Base-by-base conservation (phyloP, 92 coral and sea anemone species). In the Umimayanthus kanabou region DNA sequence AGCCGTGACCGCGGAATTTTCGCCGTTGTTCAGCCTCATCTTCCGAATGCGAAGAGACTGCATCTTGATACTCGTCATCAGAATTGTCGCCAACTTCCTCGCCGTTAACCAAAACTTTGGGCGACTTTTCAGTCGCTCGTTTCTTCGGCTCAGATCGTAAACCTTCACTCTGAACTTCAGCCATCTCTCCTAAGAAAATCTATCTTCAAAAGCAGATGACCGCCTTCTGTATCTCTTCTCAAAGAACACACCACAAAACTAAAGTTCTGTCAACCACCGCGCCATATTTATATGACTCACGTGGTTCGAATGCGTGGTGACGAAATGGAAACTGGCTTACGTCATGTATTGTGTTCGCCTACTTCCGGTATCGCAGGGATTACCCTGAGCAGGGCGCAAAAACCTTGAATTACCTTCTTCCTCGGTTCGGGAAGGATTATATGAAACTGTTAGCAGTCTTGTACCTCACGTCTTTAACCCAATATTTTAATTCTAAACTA, bases 31-130 rank as follows among this genome's bases (percentile, higher is more conserved):
- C 99, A 70, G 90, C 93, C 84, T 97, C 99, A 39, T 90, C 92
- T 77, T 89, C 92, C 49, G 90, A 82, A 22, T 83, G 87, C n/a
- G 95, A 95, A 29, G 95, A 93, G 76, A 91, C 95, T 23, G 95
- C 95, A 25, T 93, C 92, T 45, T 83, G 87, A 33, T 45, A 83
- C 69, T 95, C 98, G 72, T 93, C 96, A 89, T 95, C 98, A 39
- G 98, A 95, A 88, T 91, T 91, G 50, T 91, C 92, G 76, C 87
- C 86, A 0, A 76, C 30, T 88, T 94, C 98, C 82, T 91, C 88
- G 20, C 98, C 98, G 77, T 95, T 95, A 61, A 95, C 23, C 26
- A 95, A 88, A 74, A 95, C 89, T 87, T 93, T 95, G 25, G 98
- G 98, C 85, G 98, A 95, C 78, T 93, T 89, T 87, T 95, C 98